These are phyloP conservation scores for Sympetrum striolatum DNA, from an alignment of 2,888 invertebrate species.

Conservation along the genomic window DNA sequence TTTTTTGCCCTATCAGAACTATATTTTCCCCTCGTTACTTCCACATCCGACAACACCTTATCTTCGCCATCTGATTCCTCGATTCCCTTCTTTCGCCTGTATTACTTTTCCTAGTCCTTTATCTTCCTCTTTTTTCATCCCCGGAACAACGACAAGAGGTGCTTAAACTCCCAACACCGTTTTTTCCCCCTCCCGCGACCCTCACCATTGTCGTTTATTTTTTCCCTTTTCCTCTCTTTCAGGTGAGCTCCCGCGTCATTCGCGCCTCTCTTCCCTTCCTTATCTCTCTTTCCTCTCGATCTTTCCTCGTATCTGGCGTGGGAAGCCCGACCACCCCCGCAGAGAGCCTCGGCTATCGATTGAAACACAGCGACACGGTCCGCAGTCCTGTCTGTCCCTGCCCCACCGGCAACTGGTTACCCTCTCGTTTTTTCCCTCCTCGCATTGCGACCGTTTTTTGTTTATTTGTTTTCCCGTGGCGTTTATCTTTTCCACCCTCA, in stretches of 20 bases:
- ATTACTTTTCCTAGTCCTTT: neutral
- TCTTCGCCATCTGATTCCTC: too few relatives aligned
- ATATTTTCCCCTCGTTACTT: too few relatives aligned
- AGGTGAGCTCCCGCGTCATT: neutral
- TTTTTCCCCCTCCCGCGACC: neutral
- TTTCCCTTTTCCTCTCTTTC: neutral
- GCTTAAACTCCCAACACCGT: neutral
- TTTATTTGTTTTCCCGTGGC: neutral
- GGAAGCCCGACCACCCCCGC: slow-evolving; percentile 5
- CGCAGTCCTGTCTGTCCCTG: slow-evolving; percentile 17
- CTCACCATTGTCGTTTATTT: neutral
- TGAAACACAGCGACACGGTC: slow-evolving; percentile 19
- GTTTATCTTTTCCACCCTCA: neutral
- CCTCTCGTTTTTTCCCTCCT: neutral
- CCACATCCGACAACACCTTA: too few relatives aligned
- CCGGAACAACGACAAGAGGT: neutral
- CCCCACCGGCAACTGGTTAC: slow-evolving; percentile 11
- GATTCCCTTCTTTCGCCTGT: neutral
- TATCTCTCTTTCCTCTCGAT: neutral
- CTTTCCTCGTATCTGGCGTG: neutral
- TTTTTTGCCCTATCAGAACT: too few relatives aligned
- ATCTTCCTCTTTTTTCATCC: neutral
- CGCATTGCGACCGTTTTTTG: neutral
- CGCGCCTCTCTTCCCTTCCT: neutral
- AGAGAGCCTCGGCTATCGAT: neutral